Percentiles rank a stretch among this genome's conserved stretches.
These are phyloP conservation scores for Megastigmus dorsalis DNA, from an alignment of 2,888 invertebrate genomes.

Conservation along the genomic window DNA sequence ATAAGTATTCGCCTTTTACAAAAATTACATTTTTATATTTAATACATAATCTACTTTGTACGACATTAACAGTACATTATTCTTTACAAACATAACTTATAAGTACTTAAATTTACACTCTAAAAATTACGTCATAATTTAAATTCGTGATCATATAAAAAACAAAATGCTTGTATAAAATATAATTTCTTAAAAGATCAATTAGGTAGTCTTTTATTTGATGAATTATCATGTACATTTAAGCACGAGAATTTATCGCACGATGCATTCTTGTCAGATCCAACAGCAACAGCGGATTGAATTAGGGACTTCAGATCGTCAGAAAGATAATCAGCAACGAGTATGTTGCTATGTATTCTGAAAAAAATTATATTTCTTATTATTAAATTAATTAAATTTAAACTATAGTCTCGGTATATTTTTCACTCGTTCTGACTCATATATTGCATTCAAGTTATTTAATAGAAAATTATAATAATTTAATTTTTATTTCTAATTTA, in stretches of 20 bases:
- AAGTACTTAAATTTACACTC: slow-evolving; percentile 16
- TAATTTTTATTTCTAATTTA: no score
- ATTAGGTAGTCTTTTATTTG: slow-evolving; percentile 21
- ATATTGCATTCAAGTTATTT: no score
- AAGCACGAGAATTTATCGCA: slow-evolving; percentile 51
- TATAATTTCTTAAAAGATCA: not conserved
- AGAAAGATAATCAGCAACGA: slow-evolving; percentile 60
- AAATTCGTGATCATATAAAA: not conserved
- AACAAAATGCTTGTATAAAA: not conserved
- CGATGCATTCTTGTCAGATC: slow-evolving; percentile 55
- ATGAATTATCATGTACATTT: slow-evolving; percentile 26
- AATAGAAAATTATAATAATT: no score
- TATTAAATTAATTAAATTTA: not conserved
- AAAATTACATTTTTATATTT: slow-evolving; percentile 4
- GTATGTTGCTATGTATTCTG: slow-evolving; percentile 66
- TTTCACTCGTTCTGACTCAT: no score
- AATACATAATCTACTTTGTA: not conserved
- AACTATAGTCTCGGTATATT: no score
- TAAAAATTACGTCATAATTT: slow-evolving; percentile 20
- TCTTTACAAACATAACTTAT: not conserved
- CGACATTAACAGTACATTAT: slow-evolving; percentile 18
- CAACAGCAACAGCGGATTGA: slow-evolving; percentile 63
- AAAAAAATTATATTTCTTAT: slow-evolving; percentile 47
- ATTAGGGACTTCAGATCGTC: slow-evolving; percentile 64
- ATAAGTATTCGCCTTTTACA: slow-evolving; percentile 2